Conservation (phyloP, 2,797 vertebrate genomes). For the Podargus strigoides region DNA sequence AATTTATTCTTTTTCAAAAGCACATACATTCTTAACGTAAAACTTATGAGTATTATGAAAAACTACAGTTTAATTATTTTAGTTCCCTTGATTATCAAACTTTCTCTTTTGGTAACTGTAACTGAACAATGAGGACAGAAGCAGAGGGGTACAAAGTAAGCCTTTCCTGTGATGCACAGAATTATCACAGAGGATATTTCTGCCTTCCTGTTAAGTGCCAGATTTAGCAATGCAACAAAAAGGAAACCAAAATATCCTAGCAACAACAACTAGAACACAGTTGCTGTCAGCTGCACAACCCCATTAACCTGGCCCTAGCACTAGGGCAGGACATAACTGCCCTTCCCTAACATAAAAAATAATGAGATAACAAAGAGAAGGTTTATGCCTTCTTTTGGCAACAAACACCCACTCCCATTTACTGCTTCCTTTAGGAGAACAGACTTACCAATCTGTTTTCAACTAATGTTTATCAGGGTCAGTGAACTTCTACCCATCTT, state of each 20-base stretch:
- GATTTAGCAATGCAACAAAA: background rate
- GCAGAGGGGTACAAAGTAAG: background rate
- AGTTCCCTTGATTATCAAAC: background rate
- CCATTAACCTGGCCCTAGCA: background rate
- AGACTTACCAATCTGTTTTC: background rate
- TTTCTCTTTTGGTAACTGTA: background rate
- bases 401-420: background rate
- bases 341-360: background rate
- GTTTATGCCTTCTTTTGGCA: background rate
- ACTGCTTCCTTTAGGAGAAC: background rate
- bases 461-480: background rate
- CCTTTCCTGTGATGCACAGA: background rate
- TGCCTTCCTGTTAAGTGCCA: background rate
- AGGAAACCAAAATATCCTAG: constrained; percentile 13
- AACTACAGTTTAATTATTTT: background rate
- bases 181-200: background rate
- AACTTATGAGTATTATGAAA: background rate
- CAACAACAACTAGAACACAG: background rate
- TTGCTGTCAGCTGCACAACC: background rate
- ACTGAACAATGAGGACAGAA: background rate
- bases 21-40: background rate
- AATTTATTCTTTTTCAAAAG: constrained; percentile 6
- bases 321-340: background rate
- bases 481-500: background rate
- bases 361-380: background rate